Base-by-base conservation (phyloP, 2,797 vertebrate genomes). In the Brachymystax lenok region DNA sequence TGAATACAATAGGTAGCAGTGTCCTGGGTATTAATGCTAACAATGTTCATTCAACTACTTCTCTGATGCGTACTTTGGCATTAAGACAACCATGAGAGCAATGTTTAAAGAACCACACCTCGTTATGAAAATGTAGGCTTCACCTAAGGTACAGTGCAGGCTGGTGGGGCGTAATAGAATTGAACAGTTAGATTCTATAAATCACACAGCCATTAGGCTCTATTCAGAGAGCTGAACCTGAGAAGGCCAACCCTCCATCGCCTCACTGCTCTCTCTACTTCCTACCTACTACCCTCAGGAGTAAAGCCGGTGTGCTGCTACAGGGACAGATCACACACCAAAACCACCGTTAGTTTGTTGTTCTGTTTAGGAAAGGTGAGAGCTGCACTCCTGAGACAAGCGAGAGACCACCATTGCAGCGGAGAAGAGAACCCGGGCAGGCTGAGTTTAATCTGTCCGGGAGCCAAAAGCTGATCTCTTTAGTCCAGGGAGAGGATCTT, bases 311-410 rank as follows among this genome's bases (percentile, higher is more conserved):
- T 16, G 54, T 16, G n/a, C 24, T 30, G 12, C 12, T n/a, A 71
- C 24, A 64, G 56, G 21, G 40, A 27, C 2, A 12, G 40, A 46
- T 46, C 40, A 46, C 40, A 46, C 10, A 46, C 2, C 10, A 46
- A 46, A 46, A 75, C 6, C 56, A 76, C 86, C 74, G 82, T 89
- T 91, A 85, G 79, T 28, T 27, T 68, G 84, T 88, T 90, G 77
- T 59, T 87, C 73, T 56, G 73, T 3, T 3, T 0, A 71, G 69
- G 89, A 79, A 89, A 92, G 74, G 63, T 0, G 80, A 92, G 82
- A 78, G 24, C 71, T 17, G 52, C 0, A 1, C 19, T 4, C n/a
- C 27, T 17, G 59, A 21, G 28, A 33, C 24, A 54, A 71, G n/a
- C 72, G 10, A 74, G 75, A 79, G 40, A 3, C 46, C 13, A 46